Base-by-base conservation (phyloP, 2,888 invertebrate species). In the Eupeodes luniger region DNA sequence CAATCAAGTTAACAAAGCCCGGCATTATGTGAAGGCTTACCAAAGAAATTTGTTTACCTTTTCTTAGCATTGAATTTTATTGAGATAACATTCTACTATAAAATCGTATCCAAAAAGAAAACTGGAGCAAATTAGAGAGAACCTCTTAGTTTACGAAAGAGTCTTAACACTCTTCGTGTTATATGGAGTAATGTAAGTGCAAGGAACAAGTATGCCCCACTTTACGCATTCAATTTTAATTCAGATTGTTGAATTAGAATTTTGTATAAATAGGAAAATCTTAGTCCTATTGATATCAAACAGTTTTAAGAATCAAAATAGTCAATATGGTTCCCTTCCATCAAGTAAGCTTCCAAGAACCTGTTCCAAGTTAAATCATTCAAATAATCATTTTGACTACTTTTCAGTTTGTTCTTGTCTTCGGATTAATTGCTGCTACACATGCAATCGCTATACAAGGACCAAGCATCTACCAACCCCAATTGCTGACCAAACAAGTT, bases 321-420 rank as follows among this genome's bases (percentile, higher is more conserved):
- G 69, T 69, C 49, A 85, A 80, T 80, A 85, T 85, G 85, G 85
- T 44, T 66, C 53, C 40, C 47, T 6, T 61, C n/a, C 61, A 61
- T 9, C 16, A 62, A 44, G 85, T 85, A 70, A 80, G 80, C 36
- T 11, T 12, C 6, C 40, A n/a, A 55, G 5, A 12, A 14, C n/a
- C 9, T 27, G n/a, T 40, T 34, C 1, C 19, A 19, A 19, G 19
- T 19, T 19, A 19, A 19, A 14, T 9, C 19, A 19, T 0, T 12
- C n/a, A n/a, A n/a, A n/a, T n/a, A n/a, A n/a, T n/a, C n/a, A n/a
- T n/a, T n/a, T n/a, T n/a, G n/a, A 1, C 19, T 19, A 14, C 9
- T 16, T 59, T 61, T 10, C 74, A 79, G 79, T 27, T 79, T 34
- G 27, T 69, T 62, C 19, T 84, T 0, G 4, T 75, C 11, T 57